Evolutionary conservation across 2,888 invertebrate species (phyloP).

Genomic region (Tenthredo notha): DNA sequence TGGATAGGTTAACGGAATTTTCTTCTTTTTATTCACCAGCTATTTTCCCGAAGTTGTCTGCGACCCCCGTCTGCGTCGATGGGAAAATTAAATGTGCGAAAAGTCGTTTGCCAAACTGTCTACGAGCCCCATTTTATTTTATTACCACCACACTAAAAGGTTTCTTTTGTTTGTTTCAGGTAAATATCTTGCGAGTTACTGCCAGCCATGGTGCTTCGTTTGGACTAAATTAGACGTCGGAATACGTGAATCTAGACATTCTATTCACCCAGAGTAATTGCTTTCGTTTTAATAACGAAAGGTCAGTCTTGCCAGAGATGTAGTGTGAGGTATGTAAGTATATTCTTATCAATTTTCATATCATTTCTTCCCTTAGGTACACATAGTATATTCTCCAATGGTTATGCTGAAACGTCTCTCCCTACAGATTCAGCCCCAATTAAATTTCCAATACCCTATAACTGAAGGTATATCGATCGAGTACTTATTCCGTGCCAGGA

Average conservation of each 20-base stretch:
- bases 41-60: slow-evolving; percentile 9
- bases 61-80: slow-evolving; percentile 5
- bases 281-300: slow-evolving; percentile 22
- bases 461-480: not conserved
- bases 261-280: slow-evolving; percentile 11
- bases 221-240: slow-evolving; percentile 20
- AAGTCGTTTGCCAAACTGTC: slow-evolving; percentile 46
- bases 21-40: slow-evolving; percentile 4
- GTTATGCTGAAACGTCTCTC: not conserved
- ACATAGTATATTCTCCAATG: not conserved
- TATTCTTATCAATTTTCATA: not conserved
- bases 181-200: slow-evolving; percentile 62
- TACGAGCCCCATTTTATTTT: slow-evolving; percentile 40
- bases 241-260: slow-evolving; percentile 33
- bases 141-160: slow-evolving; percentile 44
- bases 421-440: not conserved
- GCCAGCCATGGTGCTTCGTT: not conserved
- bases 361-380: not conserved
- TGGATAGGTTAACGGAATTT: not conserved
- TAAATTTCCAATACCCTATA: not conserved
- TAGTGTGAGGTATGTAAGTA: not conserved
- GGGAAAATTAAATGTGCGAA: slow-evolving; percentile 41
- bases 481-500: not conserved
- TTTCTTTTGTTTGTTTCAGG: slow-evolving; percentile 68
- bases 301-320: not conserved